Evolutionary conservation across 2,113 vertebrate species (phyloP).

Genomic region (Antigone vipio): DNA sequence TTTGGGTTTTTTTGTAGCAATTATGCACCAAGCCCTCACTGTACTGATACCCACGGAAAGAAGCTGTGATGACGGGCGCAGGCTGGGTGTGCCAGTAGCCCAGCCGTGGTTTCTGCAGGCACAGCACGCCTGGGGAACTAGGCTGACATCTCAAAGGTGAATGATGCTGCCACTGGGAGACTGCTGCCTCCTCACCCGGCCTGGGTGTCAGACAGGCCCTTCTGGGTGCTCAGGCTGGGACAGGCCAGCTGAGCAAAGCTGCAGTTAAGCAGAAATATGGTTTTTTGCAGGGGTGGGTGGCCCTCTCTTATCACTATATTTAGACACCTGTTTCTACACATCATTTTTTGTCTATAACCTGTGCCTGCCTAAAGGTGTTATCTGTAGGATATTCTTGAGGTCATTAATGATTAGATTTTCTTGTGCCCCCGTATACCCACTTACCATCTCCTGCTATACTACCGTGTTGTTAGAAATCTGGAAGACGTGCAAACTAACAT

Average conservation of each 20-base stretch:
- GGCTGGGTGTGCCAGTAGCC: neutral
- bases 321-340: neutral
- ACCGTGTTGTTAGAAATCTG: neutral
- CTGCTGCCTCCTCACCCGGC: neutral
- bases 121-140: neutral
- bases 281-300: neutral
- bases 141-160: neutral
- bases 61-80: neutral
- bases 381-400: neutral
- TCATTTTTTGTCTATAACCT: neutral
- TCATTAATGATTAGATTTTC: neutral
- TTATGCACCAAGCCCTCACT: neutral
- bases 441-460: neutral
- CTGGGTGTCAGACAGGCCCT: neutral
- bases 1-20: neutral
- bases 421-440: neutral
- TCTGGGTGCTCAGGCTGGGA: neutral
- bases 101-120: neutral
- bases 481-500: neutral
- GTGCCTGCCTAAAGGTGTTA: neutral
- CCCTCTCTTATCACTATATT: neutral
- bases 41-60: neutral
- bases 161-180: neutral
- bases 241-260: neutral
- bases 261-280: neutral